These are phyloP conservation scores for Gallinago jamesoni DNA, from an alignment of 2,113 vertebrate species.

Conservation along the genomic window DNA sequence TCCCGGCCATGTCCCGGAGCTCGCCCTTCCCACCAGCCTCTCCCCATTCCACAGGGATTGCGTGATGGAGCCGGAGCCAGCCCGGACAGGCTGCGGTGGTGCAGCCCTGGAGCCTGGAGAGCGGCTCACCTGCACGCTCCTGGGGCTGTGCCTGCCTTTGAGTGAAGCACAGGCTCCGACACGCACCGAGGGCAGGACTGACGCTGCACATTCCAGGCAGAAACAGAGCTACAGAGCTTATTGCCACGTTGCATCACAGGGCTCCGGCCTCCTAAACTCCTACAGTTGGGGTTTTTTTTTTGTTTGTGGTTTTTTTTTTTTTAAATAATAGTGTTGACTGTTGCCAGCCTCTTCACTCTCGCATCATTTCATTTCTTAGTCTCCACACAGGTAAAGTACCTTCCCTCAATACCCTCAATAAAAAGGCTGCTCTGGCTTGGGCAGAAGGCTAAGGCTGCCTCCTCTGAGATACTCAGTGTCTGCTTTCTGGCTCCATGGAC, in stretches of 20 bases:
- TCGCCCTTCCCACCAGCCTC: background rate
- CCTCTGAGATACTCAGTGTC: background rate
- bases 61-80: conserved; percentile 5
- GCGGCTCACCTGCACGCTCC: background rate
- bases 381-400: background rate
- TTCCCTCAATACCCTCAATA: background rate
- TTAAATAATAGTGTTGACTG: background rate
- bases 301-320: too few species aligned
- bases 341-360: background rate
- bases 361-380: background rate
- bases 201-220: conserved; percentile 27
- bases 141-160: background rate
- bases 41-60: conserved; percentile 30
- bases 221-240: background rate
- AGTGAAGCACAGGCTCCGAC: background rate
- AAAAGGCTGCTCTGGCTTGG: background rate
- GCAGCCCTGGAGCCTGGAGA: background rate
- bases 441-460: background rate
- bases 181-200: background rate
- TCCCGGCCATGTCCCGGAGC: rapidly evolving
- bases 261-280: background rate
- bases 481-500: background rate
- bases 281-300: rapidly evolving
- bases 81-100: background rate
- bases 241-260: background rate